Evolutionary conservation across 2,113 vertebrate species (phyloP), one percentile per base, ranked within the genome.

Genomic region (Paramisgurnus dabryanus): DNA sequence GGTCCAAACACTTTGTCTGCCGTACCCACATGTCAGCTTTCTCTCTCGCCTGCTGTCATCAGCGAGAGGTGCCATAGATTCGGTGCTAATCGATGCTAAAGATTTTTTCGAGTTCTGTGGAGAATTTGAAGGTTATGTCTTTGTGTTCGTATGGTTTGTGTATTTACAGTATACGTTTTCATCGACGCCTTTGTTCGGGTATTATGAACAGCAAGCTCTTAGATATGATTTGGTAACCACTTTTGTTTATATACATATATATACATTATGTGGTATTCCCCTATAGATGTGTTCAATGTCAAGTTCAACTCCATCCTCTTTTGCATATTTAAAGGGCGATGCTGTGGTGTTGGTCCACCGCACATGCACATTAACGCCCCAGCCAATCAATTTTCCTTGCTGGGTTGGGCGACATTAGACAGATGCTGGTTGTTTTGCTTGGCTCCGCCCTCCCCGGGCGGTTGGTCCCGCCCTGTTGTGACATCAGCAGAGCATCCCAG

Each of bases 401-500:
- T 66, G 77, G 70, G 60, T 77, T 73, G 79, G 41, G 55, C 80
- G 70, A 83, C 83, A 69, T 81, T 18, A 60, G 67, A 80, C 43
- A 53, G 65, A 83, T 53, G 34, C 68, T 75, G 22, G 71, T 45
- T 18, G 13, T 53, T 67, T 74, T 65, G 70, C 6, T 49, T 27
- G 78, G 72, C 78, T 69, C 80, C 67, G 67, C 76, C 74, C 27
- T 34, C 27, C 67, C 79, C 22, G 18, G 70, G 18, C 34, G 41
- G 47, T 67, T 79, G 34, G 18, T 40, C 80, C 83, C 66, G 4
- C 67, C 74, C 75, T 49, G 27, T 58, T 6, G 41, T 41, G 45
- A 61, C 84, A 82, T 58, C 83, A 83, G 89, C 91, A 90, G 88
- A 84, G 86, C 83, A 87, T 86, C 87, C 86, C 79, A 50, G 85